These are phyloP conservation scores for Opisthocomus hoazin DNA, from an alignment of 2,113 vertebrate genomes.

Conservation along the genomic window DNA sequence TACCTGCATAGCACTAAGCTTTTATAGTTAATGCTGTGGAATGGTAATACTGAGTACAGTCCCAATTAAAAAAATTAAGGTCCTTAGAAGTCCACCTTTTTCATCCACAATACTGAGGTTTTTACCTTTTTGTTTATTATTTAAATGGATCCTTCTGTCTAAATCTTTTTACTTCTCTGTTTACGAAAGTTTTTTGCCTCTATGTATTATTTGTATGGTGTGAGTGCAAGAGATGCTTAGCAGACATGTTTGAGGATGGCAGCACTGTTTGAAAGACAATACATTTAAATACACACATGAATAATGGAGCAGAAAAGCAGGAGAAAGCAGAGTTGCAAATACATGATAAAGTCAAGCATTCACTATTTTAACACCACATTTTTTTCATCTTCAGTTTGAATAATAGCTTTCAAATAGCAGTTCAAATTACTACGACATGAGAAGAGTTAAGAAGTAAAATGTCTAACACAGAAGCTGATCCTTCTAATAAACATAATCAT, in stretches of 20 bases:
- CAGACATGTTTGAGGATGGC: background rate
- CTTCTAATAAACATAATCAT: background rate
- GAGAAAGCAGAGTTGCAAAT: background rate
- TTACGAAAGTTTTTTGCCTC: background rate
- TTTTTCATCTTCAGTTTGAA: background rate
- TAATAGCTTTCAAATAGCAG: background rate
- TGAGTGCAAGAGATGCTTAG: background rate
- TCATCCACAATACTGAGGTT: background rate
- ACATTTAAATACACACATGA: background rate
- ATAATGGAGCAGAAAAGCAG: background rate
- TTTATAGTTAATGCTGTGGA: background rate
- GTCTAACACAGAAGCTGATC: background rate
- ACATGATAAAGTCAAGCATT: background rate
- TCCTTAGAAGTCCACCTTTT: background rate
- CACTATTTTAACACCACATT: background rate
- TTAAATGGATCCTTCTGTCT: background rate
- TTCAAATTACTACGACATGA: background rate
- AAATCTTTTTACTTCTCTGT: background rate
- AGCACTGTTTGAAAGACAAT: background rate
- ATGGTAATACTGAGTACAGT: background rate
- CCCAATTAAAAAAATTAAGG: background rate
- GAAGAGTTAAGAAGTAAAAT: background rate
- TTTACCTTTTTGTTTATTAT: background rate
- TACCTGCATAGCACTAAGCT: background rate
- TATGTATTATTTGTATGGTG: background rate